Evolutionary conservation across 2,888 invertebrate genomes (phyloP).

Genomic region (Lumbricus terrestris): DNA sequence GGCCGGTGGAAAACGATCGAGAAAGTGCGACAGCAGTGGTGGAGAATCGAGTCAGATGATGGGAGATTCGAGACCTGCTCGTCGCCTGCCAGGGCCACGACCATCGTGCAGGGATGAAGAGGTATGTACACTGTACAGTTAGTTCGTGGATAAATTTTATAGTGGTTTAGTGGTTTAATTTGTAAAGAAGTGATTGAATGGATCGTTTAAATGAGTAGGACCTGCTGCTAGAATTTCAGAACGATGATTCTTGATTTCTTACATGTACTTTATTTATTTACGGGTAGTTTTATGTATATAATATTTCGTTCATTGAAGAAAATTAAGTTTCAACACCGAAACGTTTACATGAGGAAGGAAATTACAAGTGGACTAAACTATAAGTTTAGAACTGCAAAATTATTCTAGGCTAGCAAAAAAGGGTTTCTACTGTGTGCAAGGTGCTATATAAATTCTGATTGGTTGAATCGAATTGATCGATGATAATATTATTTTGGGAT

Average conservation of each 20-base stretch:
- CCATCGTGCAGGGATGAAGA: slow-evolving; percentile 3
- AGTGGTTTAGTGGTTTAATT: background rate
- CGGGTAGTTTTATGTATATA: no score
- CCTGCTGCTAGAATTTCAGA: background rate
- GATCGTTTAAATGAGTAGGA: background rate
- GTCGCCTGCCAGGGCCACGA: background rate
- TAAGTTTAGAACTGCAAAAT: no score
- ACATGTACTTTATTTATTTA: background rate
- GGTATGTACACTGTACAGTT: background rate
- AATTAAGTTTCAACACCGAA: no score
- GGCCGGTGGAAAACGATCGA: background rate
- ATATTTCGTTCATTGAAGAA: no score
- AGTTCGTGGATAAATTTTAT: background rate
- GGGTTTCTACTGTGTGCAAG: no score
- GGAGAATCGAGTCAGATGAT: background rate
- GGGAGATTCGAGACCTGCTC: background rate
- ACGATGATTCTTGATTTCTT: background rate
- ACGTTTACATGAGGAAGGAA: no score
- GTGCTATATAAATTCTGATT: no score
- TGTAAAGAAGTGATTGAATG: background rate
- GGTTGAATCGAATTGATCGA: no score
- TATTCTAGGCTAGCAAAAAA: no score
- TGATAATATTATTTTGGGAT: background rate
- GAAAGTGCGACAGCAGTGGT: background rate
- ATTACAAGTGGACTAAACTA: no score